Evolutionary conservation across 1,140 invertebrate species (phyloP), one percentile per base, ranked within the genome.

Genomic region (Zaprionus gabonicus): DNA sequence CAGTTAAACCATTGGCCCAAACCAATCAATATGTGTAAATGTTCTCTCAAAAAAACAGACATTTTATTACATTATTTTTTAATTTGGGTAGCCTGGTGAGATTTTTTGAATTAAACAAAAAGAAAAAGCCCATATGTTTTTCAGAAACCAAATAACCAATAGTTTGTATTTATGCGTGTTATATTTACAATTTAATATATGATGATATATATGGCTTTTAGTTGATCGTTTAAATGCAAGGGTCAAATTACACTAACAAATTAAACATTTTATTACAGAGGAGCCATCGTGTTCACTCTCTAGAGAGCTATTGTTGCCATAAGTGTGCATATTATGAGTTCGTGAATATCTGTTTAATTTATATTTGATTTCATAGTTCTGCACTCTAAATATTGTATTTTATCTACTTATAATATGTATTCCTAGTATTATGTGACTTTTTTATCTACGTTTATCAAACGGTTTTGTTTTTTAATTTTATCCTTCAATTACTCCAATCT

Each of bases 131-230:
- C 31, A 10, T 34, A 3, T 34, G 31, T 34, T 34, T 34, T 34
- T 0, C 10, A 34, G 31, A 34, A 34, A 2, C 31, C 31, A 34
- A 34, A 10, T 10, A 34, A 34, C 31, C 9, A 10, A 34, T 34
- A 34, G 9, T 34, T 34, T 34, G 0, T 34, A 34, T 34, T 34
- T 10, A 34, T 34, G 31, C 2, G 31, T 34, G 10, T 25, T 23
- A 25, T 49, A 49, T 51, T 51, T 51, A 51, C 46, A 51, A 49
- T 49, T 20, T 51, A 5, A 23, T 13, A 23, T 51, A 17, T 51
- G 5, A 23, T 10, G 23, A 23, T 23, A 23, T 23, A 23, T 23
- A 23, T 23, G 17, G 46, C 17, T 49, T 17, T 46, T 3, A n/a
- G 3, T 23, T 49, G 9, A 49, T 23, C 15, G 9, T 49, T 23